These are phyloP conservation scores for Sebastes hopkinsi DNA, from an alignment of 2,797 vertebrate genomes.

Conservation along the genomic window DNA sequence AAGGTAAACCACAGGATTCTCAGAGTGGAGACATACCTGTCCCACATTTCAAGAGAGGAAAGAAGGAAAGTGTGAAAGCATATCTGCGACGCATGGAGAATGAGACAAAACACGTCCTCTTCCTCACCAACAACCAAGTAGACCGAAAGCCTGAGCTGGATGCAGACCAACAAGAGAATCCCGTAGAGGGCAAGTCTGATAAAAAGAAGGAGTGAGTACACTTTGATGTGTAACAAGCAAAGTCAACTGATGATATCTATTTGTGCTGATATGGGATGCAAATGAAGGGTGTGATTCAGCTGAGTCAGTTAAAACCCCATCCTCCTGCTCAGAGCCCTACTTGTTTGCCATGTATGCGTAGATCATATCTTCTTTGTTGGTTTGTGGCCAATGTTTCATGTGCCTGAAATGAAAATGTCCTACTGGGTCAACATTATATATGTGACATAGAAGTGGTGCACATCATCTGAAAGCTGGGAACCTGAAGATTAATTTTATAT, in stretches of 20 bases:
- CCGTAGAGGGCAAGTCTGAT: conserved; percentile 74
- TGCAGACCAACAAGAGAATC: conserved; percentile 69
- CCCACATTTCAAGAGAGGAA: conserved; percentile 84
- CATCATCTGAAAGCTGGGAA: too few relatives aligned
- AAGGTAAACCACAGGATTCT: conserved; percentile 19
- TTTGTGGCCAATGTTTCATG: neutral
- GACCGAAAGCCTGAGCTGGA: conserved; percentile 85
- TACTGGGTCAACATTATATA: too few relatives aligned
- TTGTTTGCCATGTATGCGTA: neutral
- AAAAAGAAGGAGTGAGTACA: conserved; percentile 89
- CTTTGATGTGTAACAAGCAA: too few relatives aligned
- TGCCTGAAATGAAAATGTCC: neutral
- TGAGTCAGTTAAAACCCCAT: neutral
- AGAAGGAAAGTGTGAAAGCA: conserved; percentile 77
- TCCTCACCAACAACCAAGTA: conserved; percentile 88
- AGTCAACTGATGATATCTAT: neutral
- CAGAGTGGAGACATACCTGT: conserved; percentile 72
- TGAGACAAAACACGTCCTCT: conserved; percentile 85
- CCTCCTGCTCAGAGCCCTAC: neutral
- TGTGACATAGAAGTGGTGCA: too few relatives aligned
- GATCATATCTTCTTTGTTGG: neutral
- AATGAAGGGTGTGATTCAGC: neutral
- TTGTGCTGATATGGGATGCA: neutral
- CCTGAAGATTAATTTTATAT: too few relatives aligned
- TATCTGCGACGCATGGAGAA: conserved; percentile 88